These are phyloP conservation scores for Chrysochloris asiatica DNA, from an alignment of 2,113 vertebrate genomes.

Conservation along the genomic window DNA sequence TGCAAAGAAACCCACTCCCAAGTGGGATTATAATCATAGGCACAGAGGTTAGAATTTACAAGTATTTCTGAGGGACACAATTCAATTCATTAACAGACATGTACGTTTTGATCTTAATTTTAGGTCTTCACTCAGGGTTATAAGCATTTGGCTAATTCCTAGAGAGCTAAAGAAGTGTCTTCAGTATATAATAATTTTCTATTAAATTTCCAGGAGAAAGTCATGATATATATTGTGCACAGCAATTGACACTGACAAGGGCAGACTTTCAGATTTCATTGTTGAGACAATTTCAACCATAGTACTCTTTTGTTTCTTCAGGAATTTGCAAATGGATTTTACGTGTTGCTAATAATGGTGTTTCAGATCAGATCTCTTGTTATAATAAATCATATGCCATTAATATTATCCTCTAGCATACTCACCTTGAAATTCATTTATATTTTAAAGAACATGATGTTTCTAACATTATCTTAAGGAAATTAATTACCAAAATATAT, in stretches of 20 bases:
- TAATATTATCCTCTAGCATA: conserved; percentile 83
- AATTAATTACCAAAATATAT: conserved; percentile 87
- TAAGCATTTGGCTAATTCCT: background rate
- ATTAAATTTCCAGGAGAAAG: background rate
- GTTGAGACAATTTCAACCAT: conserved; percentile 70
- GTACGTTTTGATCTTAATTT: background rate
- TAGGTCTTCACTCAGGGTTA: background rate
- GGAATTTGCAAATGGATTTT: conserved; percentile 80
- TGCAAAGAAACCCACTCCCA: background rate
- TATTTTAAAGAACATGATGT: conserved; percentile 85
- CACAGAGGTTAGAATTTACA: background rate
- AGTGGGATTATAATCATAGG: background rate
- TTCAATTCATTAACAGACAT: background rate
- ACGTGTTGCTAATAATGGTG: conserved; percentile 80
- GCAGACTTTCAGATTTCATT: conserved; percentile 52
- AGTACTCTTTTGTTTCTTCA: conserved; percentile 77
- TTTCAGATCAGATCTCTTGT: conserved; percentile 83
- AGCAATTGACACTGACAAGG: background rate
- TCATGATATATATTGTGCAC: background rate
- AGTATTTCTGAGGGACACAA: background rate
- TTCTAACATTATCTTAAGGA: conserved; percentile 88
- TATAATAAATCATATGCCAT: conserved; percentile 85
- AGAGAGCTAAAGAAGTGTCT: background rate
- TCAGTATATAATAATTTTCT: background rate
- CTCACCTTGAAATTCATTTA: conserved; percentile 88